Base-by-base conservation (phyloP, 2,797 vertebrate species). In the Fratercula arctica region DNA sequence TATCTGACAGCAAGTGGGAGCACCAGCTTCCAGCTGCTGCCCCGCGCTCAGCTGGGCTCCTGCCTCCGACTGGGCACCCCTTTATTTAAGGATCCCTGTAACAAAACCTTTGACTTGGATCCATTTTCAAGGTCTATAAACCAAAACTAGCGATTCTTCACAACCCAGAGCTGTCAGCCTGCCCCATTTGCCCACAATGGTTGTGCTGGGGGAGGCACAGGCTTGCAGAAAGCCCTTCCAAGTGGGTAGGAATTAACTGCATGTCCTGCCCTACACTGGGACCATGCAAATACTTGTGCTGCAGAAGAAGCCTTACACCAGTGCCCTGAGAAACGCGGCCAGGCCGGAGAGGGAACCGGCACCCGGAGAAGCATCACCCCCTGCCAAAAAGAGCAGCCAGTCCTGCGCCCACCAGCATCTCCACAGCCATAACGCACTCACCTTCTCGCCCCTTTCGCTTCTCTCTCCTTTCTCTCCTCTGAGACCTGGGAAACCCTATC, bases 381-480 rank as follows among this genome's bases (percentile, higher is more conserved):
- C 33, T 29, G 63, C 77, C 16, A 1, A 35, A 26, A 20, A 16
- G 48, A 78, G 43, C 11, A 4, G 54, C 93, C 35, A 56, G 77
- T 75, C 66, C 80, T 78, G 33, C 64, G 43, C 39, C 75, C 50
- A 6, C 0, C 0, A 67, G 24, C 86, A 76, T 15, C 59, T n/a
- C 23, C 4, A 43, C 29, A 82, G 66, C 93, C 75, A 50, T 3
- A 23, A 17, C 28, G 16, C 81, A 81, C 96, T 97, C 85, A 99
- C 99, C 99, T 99, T 99, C 57, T 99, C 99, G 67, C 99, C 99
- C 96, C 98, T 98, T 61, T 99, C 98, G 10, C 99, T 99, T 75
- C 97, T 97, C 85, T 98, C 98, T 28, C 99, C 99, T 83, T 98
- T 99, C 26, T 99, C 99, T 96, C 99, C 99, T 97, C 97, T 98